Conservation (phyloP, 2,797 vertebrate genomes). For the Peromyscus nudipes region DNA sequence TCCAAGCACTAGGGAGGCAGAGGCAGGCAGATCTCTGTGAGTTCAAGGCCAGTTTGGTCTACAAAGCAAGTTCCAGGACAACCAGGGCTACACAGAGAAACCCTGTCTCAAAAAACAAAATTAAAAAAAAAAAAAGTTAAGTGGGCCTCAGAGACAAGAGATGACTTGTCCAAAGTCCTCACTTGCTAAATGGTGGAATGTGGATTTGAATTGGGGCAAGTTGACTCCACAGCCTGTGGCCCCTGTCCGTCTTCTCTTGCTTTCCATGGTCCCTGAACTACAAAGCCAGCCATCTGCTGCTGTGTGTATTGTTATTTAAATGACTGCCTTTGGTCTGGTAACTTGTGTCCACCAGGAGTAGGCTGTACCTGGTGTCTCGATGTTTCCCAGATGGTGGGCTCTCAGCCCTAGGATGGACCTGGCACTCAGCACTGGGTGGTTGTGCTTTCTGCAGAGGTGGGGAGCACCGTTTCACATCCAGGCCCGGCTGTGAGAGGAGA, state of each 20-base stretch:
- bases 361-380: background rate
- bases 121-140: background rate
- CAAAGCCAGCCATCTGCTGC: background rate
- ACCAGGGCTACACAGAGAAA: background rate
- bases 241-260: background rate
- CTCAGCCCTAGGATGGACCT: background rate
- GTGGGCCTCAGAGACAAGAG: background rate
- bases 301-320: background rate
- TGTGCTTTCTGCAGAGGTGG: background rate
- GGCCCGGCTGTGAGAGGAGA: background rate
- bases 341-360: background rate
- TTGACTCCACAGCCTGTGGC: background rate
- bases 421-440: background rate
- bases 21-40: background rate
- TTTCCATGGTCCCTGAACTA: accelerated
- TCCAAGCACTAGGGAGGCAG: background rate
- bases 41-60: background rate
- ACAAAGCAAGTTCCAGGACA: background rate
- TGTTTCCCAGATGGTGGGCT: background rate
- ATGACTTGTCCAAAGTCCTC: background rate
- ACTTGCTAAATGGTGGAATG: background rate
- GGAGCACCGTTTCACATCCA: accelerated
- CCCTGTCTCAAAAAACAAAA: background rate
- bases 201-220: background rate
- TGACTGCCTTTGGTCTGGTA: background rate